Conservation (phyloP, 2,113 vertebrate genomes). For the Ageneiosus marmoratus region DNA sequence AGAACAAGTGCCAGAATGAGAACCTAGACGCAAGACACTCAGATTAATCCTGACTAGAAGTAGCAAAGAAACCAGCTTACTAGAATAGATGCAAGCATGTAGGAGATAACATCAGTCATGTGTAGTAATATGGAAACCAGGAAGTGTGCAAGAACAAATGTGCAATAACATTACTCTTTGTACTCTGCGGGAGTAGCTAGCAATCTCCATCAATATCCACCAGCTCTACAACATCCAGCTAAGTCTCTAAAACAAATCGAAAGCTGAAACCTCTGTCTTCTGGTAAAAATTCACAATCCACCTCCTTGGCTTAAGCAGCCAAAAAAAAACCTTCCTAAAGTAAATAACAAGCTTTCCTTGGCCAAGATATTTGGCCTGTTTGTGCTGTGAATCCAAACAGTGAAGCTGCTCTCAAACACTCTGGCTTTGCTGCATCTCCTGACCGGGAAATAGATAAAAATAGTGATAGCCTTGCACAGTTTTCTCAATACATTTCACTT, state of each 20-base stretch:
- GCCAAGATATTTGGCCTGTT: not conserved
- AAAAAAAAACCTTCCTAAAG: not conserved
- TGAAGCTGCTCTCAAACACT: slow-evolving; percentile 11
- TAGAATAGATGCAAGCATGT: not conserved
- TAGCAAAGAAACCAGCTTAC: slow-evolving; percentile 3
- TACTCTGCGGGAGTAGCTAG: not conserved
- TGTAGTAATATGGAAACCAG: not conserved
- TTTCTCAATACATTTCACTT: not conserved
- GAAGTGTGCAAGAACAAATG: not conserved
- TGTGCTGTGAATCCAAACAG: not conserved
- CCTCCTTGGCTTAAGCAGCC: not conserved
- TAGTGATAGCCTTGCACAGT: not conserved
- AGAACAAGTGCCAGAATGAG: not conserved
- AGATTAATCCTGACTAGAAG: not conserved
- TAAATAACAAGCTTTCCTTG: slow-evolving; percentile 16
- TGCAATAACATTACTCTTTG: not conserved
- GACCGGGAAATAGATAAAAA: slow-evolving; percentile 25
- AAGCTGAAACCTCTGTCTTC: not conserved
- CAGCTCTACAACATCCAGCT: not conserved
- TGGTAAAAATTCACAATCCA: not conserved
- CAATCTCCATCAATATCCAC: not conserved
- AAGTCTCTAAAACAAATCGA: not conserved
- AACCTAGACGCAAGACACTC: not conserved
- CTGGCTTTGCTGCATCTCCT: not conserved
- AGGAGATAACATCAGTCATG: not conserved